These are phyloP conservation scores for Eretmocerus hayati DNA, from an alignment of 2,888 invertebrate species.

Conservation along the genomic window DNA sequence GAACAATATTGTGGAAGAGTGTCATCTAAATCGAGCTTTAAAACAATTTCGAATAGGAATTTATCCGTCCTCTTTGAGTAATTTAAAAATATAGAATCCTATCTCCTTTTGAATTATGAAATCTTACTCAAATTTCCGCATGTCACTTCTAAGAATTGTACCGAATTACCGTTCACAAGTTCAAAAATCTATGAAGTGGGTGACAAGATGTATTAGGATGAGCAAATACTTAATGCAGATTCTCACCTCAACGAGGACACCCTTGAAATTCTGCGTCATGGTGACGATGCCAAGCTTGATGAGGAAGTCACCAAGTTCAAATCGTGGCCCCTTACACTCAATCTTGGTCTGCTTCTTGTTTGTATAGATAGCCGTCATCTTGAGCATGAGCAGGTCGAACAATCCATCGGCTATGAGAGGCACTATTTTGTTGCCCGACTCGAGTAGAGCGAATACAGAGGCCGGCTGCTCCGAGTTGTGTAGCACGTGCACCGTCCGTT, in stretches of 20 bases:
- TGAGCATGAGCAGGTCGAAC: slow-evolving; percentile 85
- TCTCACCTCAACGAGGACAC: slow-evolving; percentile 78
- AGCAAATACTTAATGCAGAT: no score
- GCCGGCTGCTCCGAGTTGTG: slow-evolving; percentile 95
- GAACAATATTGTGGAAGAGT: no score
- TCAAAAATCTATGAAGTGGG: no score
- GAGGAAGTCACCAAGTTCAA: slow-evolving; percentile 85
- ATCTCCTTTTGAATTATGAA: no score
- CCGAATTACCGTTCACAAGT: no score
- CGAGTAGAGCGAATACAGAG: slow-evolving; percentile 85
- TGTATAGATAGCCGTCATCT: slow-evolving; percentile 79
- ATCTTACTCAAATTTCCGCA: no score
- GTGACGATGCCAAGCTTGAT: slow-evolving; percentile 90
- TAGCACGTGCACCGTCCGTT: slow-evolving; percentile 82
- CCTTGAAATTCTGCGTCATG: slow-evolving; percentile 89
- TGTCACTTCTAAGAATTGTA: no score
- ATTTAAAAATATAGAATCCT: no score
- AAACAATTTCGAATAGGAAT: no score
- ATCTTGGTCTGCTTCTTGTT: slow-evolving; percentile 84
- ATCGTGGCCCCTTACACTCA: slow-evolving; percentile 82
- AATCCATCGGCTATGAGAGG: slow-evolving; percentile 85
- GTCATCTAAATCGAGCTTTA: no score
- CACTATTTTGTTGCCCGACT: slow-evolving; percentile 77
- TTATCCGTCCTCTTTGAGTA: no score
- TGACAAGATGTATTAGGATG: no score